Evolutionary conservation across 1,140 invertebrate species (phyloP), one percentile per base, ranked within the genome.

Genomic region (Pentalonia nigronervosa): DNA sequence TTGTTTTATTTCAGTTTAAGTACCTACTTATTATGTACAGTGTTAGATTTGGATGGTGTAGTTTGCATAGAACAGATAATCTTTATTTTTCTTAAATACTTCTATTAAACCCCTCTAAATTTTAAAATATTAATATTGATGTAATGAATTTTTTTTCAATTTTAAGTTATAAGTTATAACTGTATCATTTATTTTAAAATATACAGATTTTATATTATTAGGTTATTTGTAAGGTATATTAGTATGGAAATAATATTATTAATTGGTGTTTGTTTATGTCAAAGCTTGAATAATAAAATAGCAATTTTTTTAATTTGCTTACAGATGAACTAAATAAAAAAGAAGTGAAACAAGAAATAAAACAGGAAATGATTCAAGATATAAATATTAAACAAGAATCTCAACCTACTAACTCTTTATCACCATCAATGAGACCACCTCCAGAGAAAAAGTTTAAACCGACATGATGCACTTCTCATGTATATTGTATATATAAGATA

Each of bases 371-470:
- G 21, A 84, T 93, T 45, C 76, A 83, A 86, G 91, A 93, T 1
- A 45, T 84, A 50, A 92, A 92, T 93, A 83, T 93, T 36, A 93
- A 93, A 86, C 91, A 93, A 84, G 91, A 93, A 56, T 14, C 48
- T n/a, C 89, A 90, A 14, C 30, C 91, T 50, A 84, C 91, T 30
- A 93, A 93, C 84, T 93, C 81, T 7, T 93, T 93, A 41, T 93
- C 91, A 8, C 91, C 91, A 56, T 25, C 91, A 30, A 93, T 93
- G 50, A 93, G 94, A 41, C 96, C 97, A 94, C 96, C 96, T 47
- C 95, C 96, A 93, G 95, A 95, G 47, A 94, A 94, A 93, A 95
- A 95, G 91, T 95, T 94, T 94, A 95, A 95, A 94, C 94, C 94
- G 50, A 91, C 94, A 94, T 94, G 94, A 94, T 93, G 84, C 94